Conservation (phyloP, 2,888 invertebrate genomes). For the Tillus elongatus region DNA sequence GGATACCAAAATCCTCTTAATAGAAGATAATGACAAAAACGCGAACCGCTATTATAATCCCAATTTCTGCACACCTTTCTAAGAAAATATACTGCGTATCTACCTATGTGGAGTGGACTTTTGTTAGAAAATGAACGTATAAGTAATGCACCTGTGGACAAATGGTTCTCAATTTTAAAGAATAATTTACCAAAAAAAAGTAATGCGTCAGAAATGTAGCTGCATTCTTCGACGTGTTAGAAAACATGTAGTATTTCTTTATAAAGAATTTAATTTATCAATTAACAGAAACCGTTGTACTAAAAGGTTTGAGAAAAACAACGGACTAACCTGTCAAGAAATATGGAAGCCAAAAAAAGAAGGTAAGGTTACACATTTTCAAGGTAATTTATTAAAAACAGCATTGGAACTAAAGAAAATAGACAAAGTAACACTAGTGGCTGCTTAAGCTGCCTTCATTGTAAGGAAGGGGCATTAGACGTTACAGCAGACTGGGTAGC, state of each 20-base stretch:
- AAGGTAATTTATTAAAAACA: no score
- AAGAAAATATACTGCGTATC: background rate
- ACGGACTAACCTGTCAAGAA: conserved; percentile 5
- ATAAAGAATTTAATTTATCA: background rate
- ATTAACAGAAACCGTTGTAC: background rate
- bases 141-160: conserved; percentile 9
- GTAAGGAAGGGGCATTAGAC: conserved; percentile 5
- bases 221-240: background rate
- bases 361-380: conserved; percentile 4
- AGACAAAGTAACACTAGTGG: no score
- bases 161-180: conserved; percentile 6
- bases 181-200: no score
- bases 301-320: background rate
- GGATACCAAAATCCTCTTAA: no score
- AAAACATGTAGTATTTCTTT: conserved; percentile 1
- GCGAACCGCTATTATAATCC: conserved; percentile 5
- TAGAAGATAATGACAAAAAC: no score
- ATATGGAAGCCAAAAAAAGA: no score
- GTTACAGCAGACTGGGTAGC: conserved; percentile 4
- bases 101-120: conserved; percentile 5
- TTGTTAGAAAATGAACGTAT: background rate
- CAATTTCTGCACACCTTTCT: background rate
- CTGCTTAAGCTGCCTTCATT: no score
- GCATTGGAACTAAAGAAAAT: no score
- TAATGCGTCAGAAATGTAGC: no score